Conservation (phyloP, 2,797 vertebrate genomes). For the Macroramphosus scolopax region DNA sequence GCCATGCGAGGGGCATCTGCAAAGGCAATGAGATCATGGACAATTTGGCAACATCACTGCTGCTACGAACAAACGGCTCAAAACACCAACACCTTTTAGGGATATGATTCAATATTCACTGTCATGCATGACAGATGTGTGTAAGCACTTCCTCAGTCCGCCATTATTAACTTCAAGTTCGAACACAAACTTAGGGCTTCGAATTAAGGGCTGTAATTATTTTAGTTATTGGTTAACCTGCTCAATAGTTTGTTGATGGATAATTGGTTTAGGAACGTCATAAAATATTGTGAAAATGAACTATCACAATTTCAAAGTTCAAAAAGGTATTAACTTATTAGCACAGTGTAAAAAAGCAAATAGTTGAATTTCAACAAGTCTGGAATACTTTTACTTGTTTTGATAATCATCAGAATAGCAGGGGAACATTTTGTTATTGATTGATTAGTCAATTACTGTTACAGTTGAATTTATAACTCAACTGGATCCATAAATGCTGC, state of each 20-base stretch:
- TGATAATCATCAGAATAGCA: neutral
- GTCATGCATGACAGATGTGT: constrained; percentile 25
- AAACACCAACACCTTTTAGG: constrained; percentile 11
- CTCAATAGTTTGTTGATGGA: too few species aligned
- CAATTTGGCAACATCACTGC: constrained; percentile 41
- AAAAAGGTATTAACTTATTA: too few species aligned
- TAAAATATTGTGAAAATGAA: neutral
- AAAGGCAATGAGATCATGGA: constrained; percentile 44
- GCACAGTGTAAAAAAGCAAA: neutral
- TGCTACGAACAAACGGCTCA: constrained; percentile 2
- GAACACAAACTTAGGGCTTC: too few species aligned
- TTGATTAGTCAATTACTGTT: neutral
- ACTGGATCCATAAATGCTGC: neutral
- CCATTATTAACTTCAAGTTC: too few species aligned
- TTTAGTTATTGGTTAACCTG: too few species aligned
- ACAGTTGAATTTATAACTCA: neutral
- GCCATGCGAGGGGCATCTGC: constrained; percentile 12
- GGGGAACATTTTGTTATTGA: neutral
- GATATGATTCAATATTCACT: constrained; percentile 17
- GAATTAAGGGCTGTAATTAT: too few species aligned
- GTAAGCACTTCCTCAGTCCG: neutral
- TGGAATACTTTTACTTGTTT: neutral
- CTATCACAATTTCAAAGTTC: too few species aligned
- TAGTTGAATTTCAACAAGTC: neutral
- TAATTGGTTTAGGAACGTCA: neutral